Conservation (phyloP, 2,888 invertebrate species). For the Axea sp. region DNA sequence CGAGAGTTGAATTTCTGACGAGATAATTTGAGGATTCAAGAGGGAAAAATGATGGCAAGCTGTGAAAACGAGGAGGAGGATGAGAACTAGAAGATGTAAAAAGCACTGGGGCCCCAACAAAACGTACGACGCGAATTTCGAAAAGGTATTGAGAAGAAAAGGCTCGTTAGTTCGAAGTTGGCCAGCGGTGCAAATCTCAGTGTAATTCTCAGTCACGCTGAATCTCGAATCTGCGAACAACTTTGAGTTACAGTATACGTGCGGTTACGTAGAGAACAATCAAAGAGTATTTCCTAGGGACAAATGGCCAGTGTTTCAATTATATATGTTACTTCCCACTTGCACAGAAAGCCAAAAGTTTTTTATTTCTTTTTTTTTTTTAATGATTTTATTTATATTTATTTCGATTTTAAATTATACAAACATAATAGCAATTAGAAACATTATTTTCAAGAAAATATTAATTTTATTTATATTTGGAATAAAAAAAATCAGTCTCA, state of each 20-base stretch:
- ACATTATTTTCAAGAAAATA: too few species aligned
- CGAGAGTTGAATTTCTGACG: constrained; percentile 77
- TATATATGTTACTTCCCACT: constrained; percentile 43
- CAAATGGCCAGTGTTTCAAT: constrained; percentile 47
- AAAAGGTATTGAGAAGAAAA: constrained; percentile 64
- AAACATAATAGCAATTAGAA: too few species aligned
- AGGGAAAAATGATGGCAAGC: constrained; percentile 63
- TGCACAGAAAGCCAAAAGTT: constrained; percentile 25
- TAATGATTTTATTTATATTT: too few species aligned
- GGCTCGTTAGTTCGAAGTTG: constrained; percentile 64
- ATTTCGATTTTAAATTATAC: too few species aligned
- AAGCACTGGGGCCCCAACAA: constrained; percentile 23
- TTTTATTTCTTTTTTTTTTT: too few species aligned
- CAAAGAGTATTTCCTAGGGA: constrained; percentile 47
- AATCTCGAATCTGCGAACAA: constrained; percentile 57
- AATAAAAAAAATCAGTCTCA: too few species aligned
- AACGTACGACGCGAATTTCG: constrained; percentile 61
- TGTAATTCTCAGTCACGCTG: constrained; percentile 63
- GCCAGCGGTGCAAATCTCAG: constrained; percentile 66
- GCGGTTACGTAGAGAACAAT: constrained; percentile 51
- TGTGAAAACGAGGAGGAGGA: constrained; percentile 15
- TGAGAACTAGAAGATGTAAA: constrained; percentile 7
- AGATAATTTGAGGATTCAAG: constrained; percentile 74
- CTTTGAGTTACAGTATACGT: constrained; percentile 40
- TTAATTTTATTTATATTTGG: too few species aligned